Percentiles rank a stretch among this genome's conserved stretches.
phyloP scores from a whole-genome alignment of 2,888 invertebrate genomes.

The Bruchidius siliquastri region DNA sequence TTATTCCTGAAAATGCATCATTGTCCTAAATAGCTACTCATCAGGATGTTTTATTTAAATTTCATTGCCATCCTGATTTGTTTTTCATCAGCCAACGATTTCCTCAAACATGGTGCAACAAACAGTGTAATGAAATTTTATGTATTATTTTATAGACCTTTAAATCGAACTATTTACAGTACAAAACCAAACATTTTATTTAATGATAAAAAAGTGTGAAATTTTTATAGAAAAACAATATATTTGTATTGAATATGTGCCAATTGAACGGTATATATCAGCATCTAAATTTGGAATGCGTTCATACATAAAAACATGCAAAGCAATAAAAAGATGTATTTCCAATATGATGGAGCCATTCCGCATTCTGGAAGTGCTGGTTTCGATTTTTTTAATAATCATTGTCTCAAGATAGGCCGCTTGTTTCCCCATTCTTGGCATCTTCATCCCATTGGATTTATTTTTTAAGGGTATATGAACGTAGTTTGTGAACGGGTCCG shows the following conservation, averaged over 20 bases:
- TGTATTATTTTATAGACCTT: not conserved
- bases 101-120: not conserved
- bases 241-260: not conserved
- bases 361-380: too few relatives aligned
- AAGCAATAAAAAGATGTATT: too few relatives aligned
- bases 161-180: not conserved
- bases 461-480: too few relatives aligned
- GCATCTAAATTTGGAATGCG: not conserved
- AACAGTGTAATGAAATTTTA: not conserved
- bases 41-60: not conserved
- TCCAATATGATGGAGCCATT: too few relatives aligned
- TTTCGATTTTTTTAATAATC: too few relatives aligned
- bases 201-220: not conserved
- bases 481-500: too few relatives aligned
- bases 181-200: not conserved
- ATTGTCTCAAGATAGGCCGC: too few relatives aligned
- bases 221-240: not conserved
- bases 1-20: too few relatives aligned
- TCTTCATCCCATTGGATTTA: too few relatives aligned
- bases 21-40: not conserved
- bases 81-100: not conserved
- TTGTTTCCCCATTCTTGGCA: too few relatives aligned
- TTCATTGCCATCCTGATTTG: not conserved
- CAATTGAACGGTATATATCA: not conserved
- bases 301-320: not conserved